A percentile compares a stretch with the other conserved stretches of the same genome.
Evolutionary conservation across 2,888 invertebrate species (phyloP).

Genomic region (Drosophila colorata): DNA sequence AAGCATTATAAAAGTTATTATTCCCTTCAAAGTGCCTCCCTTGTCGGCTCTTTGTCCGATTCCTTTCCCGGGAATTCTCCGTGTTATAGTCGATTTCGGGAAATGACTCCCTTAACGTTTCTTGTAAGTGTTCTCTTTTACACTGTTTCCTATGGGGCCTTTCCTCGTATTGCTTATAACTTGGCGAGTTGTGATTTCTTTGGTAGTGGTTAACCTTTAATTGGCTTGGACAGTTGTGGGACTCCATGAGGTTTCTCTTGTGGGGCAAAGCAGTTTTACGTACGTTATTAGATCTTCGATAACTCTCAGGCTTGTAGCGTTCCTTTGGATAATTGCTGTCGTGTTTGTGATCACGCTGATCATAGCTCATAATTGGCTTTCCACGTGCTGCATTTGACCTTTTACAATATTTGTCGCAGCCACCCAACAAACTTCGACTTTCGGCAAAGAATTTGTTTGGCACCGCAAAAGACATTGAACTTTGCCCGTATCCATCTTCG

Average conservation of each 20-base stretch:
- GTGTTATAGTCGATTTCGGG: background rate
- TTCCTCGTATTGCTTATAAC: background rate
- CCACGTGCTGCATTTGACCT: background rate
- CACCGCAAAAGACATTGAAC: slow-evolving; percentile 22
- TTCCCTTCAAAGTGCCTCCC: background rate
- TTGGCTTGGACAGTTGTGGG: slow-evolving; percentile 8
- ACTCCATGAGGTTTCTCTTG: slow-evolving; percentile 1
- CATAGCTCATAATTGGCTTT: background rate
- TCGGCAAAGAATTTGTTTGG: slow-evolving; percentile 50
- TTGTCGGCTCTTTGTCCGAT: background rate
- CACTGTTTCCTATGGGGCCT: background rate
- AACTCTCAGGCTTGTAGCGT: slow-evolving; percentile 1
- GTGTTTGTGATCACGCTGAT: background rate
- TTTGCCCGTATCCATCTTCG: slow-evolving; percentile 10
- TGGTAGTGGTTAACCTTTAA: background rate
- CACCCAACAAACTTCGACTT: background rate
- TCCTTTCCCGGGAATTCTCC: background rate
- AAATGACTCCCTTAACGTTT: background rate
- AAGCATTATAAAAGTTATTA: background rate
- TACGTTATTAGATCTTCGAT: background rate
- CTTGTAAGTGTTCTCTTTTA: background rate
- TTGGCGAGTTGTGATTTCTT: background rate
- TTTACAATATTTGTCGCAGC: background rate
- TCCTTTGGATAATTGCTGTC: background rate
- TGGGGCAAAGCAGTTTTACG: background rate